Evolutionary conservation across 2,888 invertebrate genomes (phyloP), one percentile per base, ranked within the genome.

Genomic region (Euphydryas editha): DNA sequence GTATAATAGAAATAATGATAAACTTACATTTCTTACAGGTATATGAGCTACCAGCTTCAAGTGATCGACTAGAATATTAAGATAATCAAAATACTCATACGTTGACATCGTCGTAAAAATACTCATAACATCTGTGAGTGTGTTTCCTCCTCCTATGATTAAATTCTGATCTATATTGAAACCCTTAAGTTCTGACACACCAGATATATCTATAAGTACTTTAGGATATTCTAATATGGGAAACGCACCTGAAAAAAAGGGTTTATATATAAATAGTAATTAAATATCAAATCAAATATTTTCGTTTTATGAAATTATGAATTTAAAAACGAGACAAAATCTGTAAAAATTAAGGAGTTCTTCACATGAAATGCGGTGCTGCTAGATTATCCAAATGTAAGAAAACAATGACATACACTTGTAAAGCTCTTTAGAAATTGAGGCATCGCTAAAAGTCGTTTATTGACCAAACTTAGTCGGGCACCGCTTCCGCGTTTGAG

Each of bases 1-100:
- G 30, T 7, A 8, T 0, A 30, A 30, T 30, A 4, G 30, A 30
- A 30, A 30, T 30, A 30, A 30, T 7, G 0, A 3, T 2, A 7
- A 46, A 67, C 94, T 90, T 83, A 95, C 95, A 86, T 96, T 96
- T 83, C 96, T 90, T 0, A 96, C 94, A n/a, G 95, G 94, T 30
- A 95, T 92, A 79, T 94, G 95, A 0, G 96, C 96, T 10, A 96
- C 93, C 55, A 95, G 80, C 75, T 94, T 93, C 58, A 96, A 85
- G 74, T 96, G 96, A 47, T 94, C 87, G n/a, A 93, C 92, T 67
- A 96, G 79, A 59, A 88, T 87, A 49, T 84, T 82, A 60, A 95
- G 84, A 80, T 96, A 64, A 2, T 30, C 39, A 49, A 64, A 64
- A 44, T 51, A 51, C 2, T 64, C 63, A 8, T 51, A 15, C 3